Base-by-base conservation (phyloP, 2,888 invertebrate species). In the Asteroscopus sphinx region DNA sequence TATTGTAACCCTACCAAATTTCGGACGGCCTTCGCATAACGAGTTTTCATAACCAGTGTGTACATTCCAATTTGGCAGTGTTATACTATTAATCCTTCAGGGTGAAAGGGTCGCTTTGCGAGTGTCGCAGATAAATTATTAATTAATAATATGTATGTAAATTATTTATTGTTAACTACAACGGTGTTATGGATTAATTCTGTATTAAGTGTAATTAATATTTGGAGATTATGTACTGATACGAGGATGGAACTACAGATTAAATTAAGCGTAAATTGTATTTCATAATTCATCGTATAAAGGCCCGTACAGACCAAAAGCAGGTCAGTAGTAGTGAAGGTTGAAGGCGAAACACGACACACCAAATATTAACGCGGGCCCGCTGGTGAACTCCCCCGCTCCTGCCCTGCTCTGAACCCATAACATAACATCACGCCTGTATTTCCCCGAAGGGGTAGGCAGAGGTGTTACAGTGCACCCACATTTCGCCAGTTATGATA, bases 121-220 rank as follows among this genome's bases (percentile, higher is more conserved):
- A 60, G 54, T 53, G 49, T 39, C 61, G 47, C 55, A 51, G 68
- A 73, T 70, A 76, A 73, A 77, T 77, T 70, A 76, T 76, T 72
- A 73, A 76, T 77, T 77, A 72, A 68, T 72, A 65, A 54, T 65
- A 67, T 67, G 62, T 62, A 76, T 73, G 77, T 70, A 70, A 73
- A 77, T 73, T 60, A 73, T 73, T 73, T 60, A 68, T 66, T 73
- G 71, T 65, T 59, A 48, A 56, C 49, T 51, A 54, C 51, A 47
- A 42, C 16, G 33, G 55, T 28, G 36, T 39, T 49, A 32, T 52
- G 54, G 33, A 47, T 49, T 61, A 54, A 54, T 57, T 33, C 40
- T 47, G 53, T 58, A 58, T 61, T 63, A 56, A 16, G 35, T 54
- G 65, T 58, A 60, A 71, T 74, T 74, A 68, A 73, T 68, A 74